phyloP scores from a whole-genome alignment of 2,113 vertebrate genomes.

The sheep (Ovis aries) region DNA sequence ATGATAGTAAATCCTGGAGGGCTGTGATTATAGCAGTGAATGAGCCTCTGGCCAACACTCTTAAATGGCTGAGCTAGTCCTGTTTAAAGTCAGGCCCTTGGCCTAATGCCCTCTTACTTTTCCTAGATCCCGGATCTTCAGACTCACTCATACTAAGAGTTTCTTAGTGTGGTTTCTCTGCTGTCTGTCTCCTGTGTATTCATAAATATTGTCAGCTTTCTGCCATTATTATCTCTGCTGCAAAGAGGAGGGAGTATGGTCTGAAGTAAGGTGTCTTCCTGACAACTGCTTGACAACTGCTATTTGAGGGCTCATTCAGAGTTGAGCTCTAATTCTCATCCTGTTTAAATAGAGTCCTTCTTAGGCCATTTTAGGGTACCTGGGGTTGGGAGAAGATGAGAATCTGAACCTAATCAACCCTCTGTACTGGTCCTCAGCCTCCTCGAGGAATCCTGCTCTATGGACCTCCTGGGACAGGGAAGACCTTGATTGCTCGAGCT shows the following conservation, averaged over 20 bases:
- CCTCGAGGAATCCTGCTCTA: constrained; percentile 97
- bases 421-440: constrained; percentile 82
- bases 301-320: background rate
- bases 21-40: background rate
- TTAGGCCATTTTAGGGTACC: background rate
- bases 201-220: background rate
- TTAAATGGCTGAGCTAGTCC: background rate
- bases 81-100: background rate
- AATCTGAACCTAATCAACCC: background rate
- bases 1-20: background rate
- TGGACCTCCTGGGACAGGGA: constrained; percentile 97
- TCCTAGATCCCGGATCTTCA: background rate
- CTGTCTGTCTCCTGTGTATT: background rate
- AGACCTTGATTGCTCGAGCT: constrained; percentile 97
- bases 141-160: background rate
- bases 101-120: background rate
- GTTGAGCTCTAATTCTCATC: constrained; percentile 5
- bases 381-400: background rate
- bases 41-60: background rate
- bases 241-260: background rate
- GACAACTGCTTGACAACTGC: background rate
- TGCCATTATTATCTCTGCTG: background rate
- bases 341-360: background rate
- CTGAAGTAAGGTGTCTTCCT: background rate
- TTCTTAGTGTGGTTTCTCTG: background rate